A percentile compares a stretch with the other conserved stretches of the same genome.
Conservation (phyloP, 2,797 vertebrate species). For the Hozukius guyotensis region DNA sequence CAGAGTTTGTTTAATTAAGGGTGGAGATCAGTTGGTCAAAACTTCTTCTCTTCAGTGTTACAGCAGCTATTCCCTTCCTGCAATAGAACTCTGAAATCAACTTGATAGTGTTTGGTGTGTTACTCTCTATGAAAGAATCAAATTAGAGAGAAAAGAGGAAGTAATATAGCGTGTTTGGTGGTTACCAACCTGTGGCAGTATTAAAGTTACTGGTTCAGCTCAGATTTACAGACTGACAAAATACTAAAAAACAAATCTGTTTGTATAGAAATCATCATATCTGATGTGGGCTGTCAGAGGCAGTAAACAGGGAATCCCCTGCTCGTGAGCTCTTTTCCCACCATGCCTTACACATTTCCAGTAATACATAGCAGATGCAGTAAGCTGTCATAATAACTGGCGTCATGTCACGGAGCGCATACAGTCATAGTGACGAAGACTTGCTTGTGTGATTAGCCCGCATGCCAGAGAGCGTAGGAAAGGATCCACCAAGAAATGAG, state of each 20-base stretch:
- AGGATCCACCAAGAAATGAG: neutral
- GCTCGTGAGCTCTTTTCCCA: constrained; percentile 39
- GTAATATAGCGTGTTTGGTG: neutral
- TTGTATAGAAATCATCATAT: constrained; percentile 20
- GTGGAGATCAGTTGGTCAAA: constrained; percentile 1
- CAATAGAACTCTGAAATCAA: neutral
- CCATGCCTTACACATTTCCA: constrained; percentile 40
- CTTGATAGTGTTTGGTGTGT: neutral
- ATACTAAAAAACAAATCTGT: constrained; percentile 19
- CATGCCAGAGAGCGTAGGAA: constrained; percentile 23
- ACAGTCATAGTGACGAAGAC: constrained; percentile 38
- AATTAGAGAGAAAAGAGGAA: neutral
- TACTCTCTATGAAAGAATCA: neutral
- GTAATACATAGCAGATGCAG: constrained; percentile 69
- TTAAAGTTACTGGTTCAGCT: neutral
- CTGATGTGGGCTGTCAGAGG: constrained; percentile 21
- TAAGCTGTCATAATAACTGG: constrained; percentile 44
- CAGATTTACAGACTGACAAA: constrained; percentile 6
- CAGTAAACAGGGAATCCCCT: constrained; percentile 40
- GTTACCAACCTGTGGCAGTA: neutral
- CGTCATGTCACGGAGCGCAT: constrained; percentile 38
- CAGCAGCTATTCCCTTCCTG: neutral
- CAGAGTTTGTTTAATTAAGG: constrained; percentile 14
- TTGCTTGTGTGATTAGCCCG: constrained; percentile 44
- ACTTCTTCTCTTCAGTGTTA: neutral